phyloP scores from a whole-genome alignment of 2,797 vertebrate genomes.

The Diplodus sargus region DNA sequence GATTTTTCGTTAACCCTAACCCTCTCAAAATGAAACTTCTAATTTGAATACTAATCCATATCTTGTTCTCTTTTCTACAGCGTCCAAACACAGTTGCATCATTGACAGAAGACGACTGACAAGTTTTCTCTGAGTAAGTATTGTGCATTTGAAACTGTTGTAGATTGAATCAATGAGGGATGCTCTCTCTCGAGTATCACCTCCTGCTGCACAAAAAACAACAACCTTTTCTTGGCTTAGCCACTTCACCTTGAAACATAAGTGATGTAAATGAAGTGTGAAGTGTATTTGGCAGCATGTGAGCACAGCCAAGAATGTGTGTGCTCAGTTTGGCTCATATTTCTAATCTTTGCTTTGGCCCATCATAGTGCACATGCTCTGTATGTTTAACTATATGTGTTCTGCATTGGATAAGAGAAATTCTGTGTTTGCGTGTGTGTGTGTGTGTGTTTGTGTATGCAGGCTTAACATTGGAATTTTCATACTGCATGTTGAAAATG shows the following conservation, averaged over 20 bases:
- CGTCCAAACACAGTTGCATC: slow-evolving; percentile 72
- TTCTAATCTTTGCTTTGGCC: slow-evolving; percentile 48
- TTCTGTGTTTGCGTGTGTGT: not conserved
- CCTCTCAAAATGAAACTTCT: not conserved
- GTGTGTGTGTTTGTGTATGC: not conserved
- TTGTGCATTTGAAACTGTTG: slow-evolving; percentile 6
- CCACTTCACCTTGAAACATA: slow-evolving; percentile 37
- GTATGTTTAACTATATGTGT: slow-evolving; percentile 10
- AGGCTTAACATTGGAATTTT: slow-evolving; percentile 22
- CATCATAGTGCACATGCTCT: slow-evolving; percentile 5
- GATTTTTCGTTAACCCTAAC: no score
- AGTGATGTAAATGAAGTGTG: slow-evolving; percentile 56
- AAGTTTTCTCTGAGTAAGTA: slow-evolving; percentile 76
- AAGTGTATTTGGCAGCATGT: slow-evolving; percentile 48
- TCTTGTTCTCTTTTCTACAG: slow-evolving; percentile 43
- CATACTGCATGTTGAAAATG: slow-evolving; percentile 19
- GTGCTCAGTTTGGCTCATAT: slow-evolving; percentile 24
- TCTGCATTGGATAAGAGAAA: slow-evolving; percentile 15
- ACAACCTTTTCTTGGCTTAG: slow-evolving; percentile 4
- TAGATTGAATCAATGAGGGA: not conserved
- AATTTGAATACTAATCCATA: not conserved
- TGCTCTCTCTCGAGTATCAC: slow-evolving; percentile 16
- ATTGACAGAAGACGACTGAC: slow-evolving; percentile 73
- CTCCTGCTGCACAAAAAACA: slow-evolving; percentile 1
- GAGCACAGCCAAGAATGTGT: slow-evolving; percentile 34